These are phyloP conservation scores for Netelia inedita DNA, from an alignment of 2,888 invertebrate species.

Conservation along the genomic window DNA sequence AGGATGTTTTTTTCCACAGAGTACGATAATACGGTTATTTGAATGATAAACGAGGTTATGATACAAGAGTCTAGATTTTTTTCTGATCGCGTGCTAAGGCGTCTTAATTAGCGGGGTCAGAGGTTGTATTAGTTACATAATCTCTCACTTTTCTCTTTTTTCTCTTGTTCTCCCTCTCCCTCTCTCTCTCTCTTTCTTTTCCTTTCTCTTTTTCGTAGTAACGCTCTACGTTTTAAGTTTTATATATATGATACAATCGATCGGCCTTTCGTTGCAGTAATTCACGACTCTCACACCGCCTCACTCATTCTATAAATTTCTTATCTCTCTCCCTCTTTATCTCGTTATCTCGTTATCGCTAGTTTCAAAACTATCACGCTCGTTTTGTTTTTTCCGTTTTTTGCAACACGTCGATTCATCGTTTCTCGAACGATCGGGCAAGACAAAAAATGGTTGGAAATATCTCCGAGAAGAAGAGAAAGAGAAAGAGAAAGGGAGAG, in stretches of 20 bases:
- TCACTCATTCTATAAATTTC: slow-evolving; percentile 10
- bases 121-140: slow-evolving; percentile 69
- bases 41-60: slow-evolving; percentile 57
- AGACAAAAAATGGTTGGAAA: slow-evolving; percentile 14
- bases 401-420: slow-evolving; percentile 63
- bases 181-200: slow-evolving; percentile 9
- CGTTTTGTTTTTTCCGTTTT: neutral
- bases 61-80: slow-evolving; percentile 62
- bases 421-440: slow-evolving; percentile 49
- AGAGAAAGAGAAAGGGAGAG: slow-evolving; percentile 19
- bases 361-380: slow-evolving; percentile 21
- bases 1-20: slow-evolving; percentile 26
- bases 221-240: slow-evolving; percentile 64
- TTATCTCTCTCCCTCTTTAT: slow-evolving; percentile 30
- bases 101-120: slow-evolving; percentile 52
- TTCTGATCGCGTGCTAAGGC: slow-evolving; percentile 52
- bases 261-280: slow-evolving; percentile 66
- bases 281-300: slow-evolving; percentile 55
- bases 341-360: slow-evolving; percentile 18
- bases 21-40: slow-evolving; percentile 50
- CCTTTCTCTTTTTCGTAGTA: slow-evolving; percentile 34
- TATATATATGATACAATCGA: slow-evolving; percentile 70
- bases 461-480: slow-evolving; percentile 11
- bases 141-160: slow-evolving; percentile 49
- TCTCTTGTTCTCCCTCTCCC: slow-evolving; percentile 27